Conservation (phyloP, 2,113 vertebrate genomes). For the Anhinga anhinga region DNA sequence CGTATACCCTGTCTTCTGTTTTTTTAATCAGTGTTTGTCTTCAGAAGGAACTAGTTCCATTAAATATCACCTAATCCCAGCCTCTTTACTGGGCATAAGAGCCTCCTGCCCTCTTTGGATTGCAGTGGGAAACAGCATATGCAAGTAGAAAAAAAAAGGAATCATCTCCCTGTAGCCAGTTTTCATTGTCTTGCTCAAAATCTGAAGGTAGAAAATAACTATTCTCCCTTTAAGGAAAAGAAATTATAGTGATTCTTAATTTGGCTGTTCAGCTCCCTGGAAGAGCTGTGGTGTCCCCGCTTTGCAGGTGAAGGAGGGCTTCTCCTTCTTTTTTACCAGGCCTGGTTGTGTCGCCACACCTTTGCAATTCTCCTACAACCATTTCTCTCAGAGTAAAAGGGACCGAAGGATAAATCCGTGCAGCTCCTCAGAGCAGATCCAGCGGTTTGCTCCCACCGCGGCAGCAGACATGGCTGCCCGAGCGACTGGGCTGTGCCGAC, state of each 20-base stretch:
- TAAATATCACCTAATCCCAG: background rate
- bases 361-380: background rate
- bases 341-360: background rate
- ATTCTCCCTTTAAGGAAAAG: background rate
- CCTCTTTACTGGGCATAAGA: background rate
- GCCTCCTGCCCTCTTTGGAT: background rate
- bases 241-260: background rate
- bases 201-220: background rate
- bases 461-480: background rate
- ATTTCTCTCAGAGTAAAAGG: background rate
- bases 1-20: background rate
- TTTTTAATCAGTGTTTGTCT: background rate
- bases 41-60: background rate
- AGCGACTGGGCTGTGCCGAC: fast-evolving
- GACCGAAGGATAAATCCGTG: background rate
- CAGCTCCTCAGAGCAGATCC: background rate
- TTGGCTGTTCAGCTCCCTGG: background rate
- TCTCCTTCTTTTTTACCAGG: background rate
- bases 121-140: background rate
- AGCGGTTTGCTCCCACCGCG: fast-evolving
- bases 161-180: background rate
- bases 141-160: background rate
- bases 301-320: background rate
- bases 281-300: background rate
- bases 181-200: background rate